Percentiles rank a stretch among this genome's conserved stretches.
phyloP scores from a whole-genome alignment of 2,797 vertebrate genomes.

The Ptychadena robeensis region DNA sequence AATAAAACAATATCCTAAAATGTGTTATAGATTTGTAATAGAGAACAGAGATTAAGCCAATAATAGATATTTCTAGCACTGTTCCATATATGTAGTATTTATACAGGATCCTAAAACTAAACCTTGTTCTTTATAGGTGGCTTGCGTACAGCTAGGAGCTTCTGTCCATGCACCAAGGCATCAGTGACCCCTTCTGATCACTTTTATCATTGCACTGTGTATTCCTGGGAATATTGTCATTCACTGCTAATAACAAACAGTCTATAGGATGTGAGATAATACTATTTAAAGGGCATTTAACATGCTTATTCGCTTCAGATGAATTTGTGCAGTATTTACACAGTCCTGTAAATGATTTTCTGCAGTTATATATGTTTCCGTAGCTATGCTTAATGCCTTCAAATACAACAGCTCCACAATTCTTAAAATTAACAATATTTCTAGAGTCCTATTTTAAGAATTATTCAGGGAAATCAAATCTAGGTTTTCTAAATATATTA shows the following conservation, averaged over 20 bases:
- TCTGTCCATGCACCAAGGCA: conserved; percentile 62
- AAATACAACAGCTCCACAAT: no score
- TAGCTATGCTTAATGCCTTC: no score
- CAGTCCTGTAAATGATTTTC: no score
- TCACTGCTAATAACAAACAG: background rate
- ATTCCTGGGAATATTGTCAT: background rate
- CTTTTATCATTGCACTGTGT: conserved; percentile 66
- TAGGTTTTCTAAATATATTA: no score
- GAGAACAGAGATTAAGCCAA: background rate
- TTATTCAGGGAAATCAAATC: no score
- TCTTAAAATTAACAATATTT: no score
- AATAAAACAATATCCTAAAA: background rate
- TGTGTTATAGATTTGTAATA: background rate
- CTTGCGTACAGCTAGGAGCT: background rate
- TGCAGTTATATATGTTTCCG: no score
- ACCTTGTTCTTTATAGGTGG: background rate
- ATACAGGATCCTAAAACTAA: background rate
- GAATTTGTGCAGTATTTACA: no score
- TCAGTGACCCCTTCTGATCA: conserved; percentile 72
- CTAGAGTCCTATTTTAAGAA: no score
- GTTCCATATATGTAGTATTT: background rate
- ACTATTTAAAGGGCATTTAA: no score
- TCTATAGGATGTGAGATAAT: background rate
- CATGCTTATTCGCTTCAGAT: no score
- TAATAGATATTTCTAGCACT: conserved; percentile 19